Evolutionary conservation across 2,113 vertebrate genomes (phyloP).

Genomic region (Centropus unirufus): DNA sequence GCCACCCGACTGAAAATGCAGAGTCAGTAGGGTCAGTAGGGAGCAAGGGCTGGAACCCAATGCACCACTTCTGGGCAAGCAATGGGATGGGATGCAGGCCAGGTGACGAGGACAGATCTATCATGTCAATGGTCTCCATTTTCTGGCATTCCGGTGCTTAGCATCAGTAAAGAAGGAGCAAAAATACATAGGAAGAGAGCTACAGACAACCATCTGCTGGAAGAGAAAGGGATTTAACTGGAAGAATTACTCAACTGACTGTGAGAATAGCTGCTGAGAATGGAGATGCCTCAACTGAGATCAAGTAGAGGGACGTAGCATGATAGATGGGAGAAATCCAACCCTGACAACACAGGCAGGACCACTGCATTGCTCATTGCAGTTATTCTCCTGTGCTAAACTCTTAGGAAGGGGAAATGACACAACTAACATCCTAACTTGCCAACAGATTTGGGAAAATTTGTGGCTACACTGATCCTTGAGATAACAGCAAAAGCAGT

Average conservation of each 20-base stretch:
- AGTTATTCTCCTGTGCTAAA: not conserved
- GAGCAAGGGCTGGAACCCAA: not conserved
- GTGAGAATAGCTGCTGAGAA: not conserved
- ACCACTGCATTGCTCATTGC: not conserved
- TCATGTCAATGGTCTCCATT: not conserved
- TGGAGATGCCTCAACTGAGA: not conserved
- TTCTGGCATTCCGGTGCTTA: not conserved
- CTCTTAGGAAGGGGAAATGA: not conserved
- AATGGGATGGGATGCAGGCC: not conserved
- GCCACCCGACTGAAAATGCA: not conserved
- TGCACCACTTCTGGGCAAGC: not conserved
- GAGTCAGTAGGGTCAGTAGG: not conserved
- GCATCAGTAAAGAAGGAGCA: not conserved
- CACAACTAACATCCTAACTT: not conserved
- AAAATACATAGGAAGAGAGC: not conserved
- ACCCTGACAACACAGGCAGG: not conserved
- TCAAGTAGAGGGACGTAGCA: accelerated
- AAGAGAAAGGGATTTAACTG: not conserved
- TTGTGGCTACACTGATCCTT: not conserved
- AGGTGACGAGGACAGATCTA: not conserved
- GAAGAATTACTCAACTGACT: not conserved
- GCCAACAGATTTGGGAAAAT: not conserved
- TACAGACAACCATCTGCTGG: not conserved
- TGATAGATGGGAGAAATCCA: accelerated
- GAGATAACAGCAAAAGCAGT: not conserved